Base-by-base conservation (phyloP, 2,797 vertebrate species). In the Lindbergichthys nudifrons region DNA sequence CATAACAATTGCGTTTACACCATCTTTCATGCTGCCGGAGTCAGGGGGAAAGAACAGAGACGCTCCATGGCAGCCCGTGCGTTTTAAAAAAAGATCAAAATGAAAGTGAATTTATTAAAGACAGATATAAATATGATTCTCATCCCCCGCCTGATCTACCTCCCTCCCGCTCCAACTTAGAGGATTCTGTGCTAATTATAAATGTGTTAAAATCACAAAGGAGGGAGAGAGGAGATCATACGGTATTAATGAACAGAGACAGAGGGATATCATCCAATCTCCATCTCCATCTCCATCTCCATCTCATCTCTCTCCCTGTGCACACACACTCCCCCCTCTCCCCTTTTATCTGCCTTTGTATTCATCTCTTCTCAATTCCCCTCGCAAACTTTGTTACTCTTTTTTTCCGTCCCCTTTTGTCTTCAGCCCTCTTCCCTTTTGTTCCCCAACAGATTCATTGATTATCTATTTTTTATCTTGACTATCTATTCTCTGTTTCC, bases 181-280 rank as follows among this genome's bases (percentile, higher is more conserved):
- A 83, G 83, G 92, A 93, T 89, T 92, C 76, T 85, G 80, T 84
- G 86, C 92, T 94, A 92, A 94, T 94, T 94, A 94, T 88, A 92
- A 91, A 92, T 91, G 84, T 92, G 90, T 93, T 93, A 87, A 93
- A 93, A 93, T 92, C 92, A 94, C 92, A 89, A 92, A 94, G 92
- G 90, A 93, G 83, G 86, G 84, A 80, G 79, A 83, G 78, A 79
- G 80, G 81, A 90, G 87, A 93, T 93, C 91, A 89, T 89, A 88
- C 83, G 84, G 90, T 92, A 94, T 94, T 95, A 94, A 95, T 93
- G 93, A 94, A 92, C 89, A 92, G 91, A 92, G 91, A 93, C 84
- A 85, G 83, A 82, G 87, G 88, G 92, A 94, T 93, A 89, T 91
- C 87, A 89, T 90, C 91, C 92, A 85, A 91, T 93, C 91, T 93